These are phyloP conservation scores for Catocala sponsa DNA, from an alignment of 2,888 invertebrate species.

Conservation along the genomic window DNA sequence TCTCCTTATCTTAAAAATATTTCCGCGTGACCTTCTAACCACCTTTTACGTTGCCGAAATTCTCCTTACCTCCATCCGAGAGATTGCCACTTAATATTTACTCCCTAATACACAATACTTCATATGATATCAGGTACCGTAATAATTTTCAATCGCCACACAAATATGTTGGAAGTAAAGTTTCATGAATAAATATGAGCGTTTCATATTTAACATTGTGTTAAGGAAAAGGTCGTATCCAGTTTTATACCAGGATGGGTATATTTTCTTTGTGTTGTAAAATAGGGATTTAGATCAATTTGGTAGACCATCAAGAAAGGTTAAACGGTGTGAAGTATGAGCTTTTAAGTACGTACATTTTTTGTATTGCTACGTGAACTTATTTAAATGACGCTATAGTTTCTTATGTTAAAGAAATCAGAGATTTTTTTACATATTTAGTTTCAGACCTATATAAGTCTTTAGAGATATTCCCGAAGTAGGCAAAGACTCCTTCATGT, in stretches of 20 bases:
- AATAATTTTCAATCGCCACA: conserved; percentile 48
- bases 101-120: conserved; percentile 42
- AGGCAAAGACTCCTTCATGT: too few species aligned
- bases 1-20: too few species aligned
- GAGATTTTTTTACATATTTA: too few species aligned
- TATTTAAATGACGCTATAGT: too few species aligned
- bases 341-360: neutral
- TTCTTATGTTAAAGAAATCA: too few species aligned
- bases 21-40: neutral
- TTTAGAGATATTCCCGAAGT: too few species aligned
- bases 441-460: too few species aligned
- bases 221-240: conserved; percentile 27
- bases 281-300: conserved; percentile 4
- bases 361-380: neutral
- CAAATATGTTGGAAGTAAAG: conserved; percentile 38
- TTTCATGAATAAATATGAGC: conserved; percentile 47
- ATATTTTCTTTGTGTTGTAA: conserved; percentile 13
- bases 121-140: conserved; percentile 26
- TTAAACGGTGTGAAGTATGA: neutral
- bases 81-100: conserved; percentile 44
- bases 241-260: conserved; percentile 15
- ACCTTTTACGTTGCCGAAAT: conserved; percentile 10
- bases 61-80: conserved; percentile 17
- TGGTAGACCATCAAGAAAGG: neutral
- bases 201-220: conserved; percentile 39